phyloP scores from a whole-genome alignment of 2,113 vertebrate species.

The Chaenocephalus aceratus region DNA sequence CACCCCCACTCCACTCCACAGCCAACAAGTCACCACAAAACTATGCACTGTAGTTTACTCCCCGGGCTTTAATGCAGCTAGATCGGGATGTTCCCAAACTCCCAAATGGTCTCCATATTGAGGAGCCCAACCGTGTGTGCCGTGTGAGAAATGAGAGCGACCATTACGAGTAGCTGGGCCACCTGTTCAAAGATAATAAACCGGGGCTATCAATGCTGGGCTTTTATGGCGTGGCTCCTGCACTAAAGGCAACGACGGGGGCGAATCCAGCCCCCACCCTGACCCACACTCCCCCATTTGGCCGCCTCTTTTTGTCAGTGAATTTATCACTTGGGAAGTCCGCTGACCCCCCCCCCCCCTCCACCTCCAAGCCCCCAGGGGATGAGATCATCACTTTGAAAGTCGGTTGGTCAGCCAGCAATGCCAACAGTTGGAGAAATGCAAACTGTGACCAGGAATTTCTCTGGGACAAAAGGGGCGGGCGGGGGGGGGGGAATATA shows the following conservation, averaged over 20 bases:
- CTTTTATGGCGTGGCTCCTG: conserved; percentile 81
- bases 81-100: conserved; percentile 71
- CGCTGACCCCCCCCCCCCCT: conserved; percentile 53
- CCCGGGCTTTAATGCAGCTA: conserved; percentile 56
- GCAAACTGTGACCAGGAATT: conserved; percentile 64
- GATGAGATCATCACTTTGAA: conserved; percentile 78
- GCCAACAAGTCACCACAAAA: conserved; percentile 67
- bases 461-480: conserved; percentile 47
- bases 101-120: conserved; percentile 74
- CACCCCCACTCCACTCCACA: conserved; percentile 28
- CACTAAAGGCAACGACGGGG: conserved; percentile 74
- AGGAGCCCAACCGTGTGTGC: conserved; percentile 34
- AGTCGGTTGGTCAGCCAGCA: conserved; percentile 69
- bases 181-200: conserved; percentile 87
- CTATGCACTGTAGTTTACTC: conserved; percentile 67
- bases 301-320: conserved; percentile 66
- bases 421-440: conserved; percentile 63
- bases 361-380: conserved; percentile 56
- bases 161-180: conserved; percentile 70
- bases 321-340: conserved; percentile 80
- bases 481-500: conserved; percentile 14
- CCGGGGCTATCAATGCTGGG: conserved; percentile 72
- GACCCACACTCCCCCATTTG: conserved; percentile 46
- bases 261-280: conserved; percentile 55
- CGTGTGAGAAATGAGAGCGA: conserved; percentile 49